Base-by-base conservation (phyloP, 2,888 invertebrate genomes). In the Gonocerus acuteangulatus region DNA sequence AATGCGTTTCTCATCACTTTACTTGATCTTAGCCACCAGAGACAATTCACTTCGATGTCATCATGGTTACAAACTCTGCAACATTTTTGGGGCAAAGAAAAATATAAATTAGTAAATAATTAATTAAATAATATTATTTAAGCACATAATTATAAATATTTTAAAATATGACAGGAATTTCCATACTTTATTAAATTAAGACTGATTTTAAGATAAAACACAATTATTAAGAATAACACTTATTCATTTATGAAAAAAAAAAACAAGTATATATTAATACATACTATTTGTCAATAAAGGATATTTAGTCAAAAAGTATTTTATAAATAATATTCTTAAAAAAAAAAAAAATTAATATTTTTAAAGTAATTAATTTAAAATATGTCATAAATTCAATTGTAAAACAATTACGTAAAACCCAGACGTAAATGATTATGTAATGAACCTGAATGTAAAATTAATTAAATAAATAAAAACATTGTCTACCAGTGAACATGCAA, bases 31-130 rank as follows among this genome's bases (percentile, higher is more conserved):
- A 54, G 47, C 45, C 62, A 58, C 60, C 62, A 60, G 60, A 61
- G 65, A 62, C 67, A 61, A 69, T 78, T 93, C 91, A 93, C 89
- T 93, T 93, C 85, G 93, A 93, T 84, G 93, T 93, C 93, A 93
- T 93, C 93, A 93, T 93, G 84, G 92, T 93, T 85, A 93, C 92
- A 84, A 93, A 93, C 85, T 93, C 92, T 92, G 86, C 34, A 88
- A 86, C 74, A 76, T 75, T 42, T 21, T 11, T 39, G 19, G 22
- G 39, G 15, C 19, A 21, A 54, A 19, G n/a, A 34, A 54, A 54
- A 51, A 32, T 27, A 27, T 27, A 27, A n/a, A 27, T 27, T 27
- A 27, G 27, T 27, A 27, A 6, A 27, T 23, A 7, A 21, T 7
- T 6, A 48, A 11, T 48, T 48, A 48, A 11, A 32, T 16, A 48